Conservation (phyloP, 2,113 vertebrate genomes). For the Hipposideros armiger region DNA sequence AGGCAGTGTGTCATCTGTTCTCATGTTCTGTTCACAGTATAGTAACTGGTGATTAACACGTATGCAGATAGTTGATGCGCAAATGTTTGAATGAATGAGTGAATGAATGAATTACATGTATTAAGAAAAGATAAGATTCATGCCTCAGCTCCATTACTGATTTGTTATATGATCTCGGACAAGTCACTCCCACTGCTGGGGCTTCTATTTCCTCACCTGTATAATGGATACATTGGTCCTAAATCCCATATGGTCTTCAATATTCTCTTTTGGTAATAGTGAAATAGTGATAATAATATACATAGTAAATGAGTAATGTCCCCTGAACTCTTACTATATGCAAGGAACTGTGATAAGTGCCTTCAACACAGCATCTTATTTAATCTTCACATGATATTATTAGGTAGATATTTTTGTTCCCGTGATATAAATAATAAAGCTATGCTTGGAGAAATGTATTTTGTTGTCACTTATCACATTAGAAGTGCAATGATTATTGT, state of each 20-base stretch:
- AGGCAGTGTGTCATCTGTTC: not conserved
- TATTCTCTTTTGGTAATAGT: constrained; percentile 22
- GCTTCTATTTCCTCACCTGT: not conserved
- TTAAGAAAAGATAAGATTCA: not conserved
- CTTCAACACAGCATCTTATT: not conserved
- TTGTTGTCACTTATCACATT: not conserved
- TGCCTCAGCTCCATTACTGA: not conserved
- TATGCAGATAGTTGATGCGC: not conserved
- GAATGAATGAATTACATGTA: not conserved
- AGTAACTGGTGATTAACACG: not conserved
- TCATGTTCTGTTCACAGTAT: not conserved
- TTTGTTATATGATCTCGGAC: not conserved
- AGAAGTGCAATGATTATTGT: not conserved
- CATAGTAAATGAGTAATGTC: not conserved
- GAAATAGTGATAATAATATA: not conserved
- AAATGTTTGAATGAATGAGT: not conserved
- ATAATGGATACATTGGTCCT: not conserved
- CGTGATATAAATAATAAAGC: not conserved
- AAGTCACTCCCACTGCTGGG: not conserved
- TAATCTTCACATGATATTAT: not conserved
- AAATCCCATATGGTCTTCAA: not conserved
- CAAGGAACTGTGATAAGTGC: not conserved
- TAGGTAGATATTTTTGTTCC: not conserved
- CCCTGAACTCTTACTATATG: not conserved
- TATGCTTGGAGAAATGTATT: not conserved